Conservation (phyloP, 1,140 invertebrate species). For the Eupristina koningsbergeri region DNA sequence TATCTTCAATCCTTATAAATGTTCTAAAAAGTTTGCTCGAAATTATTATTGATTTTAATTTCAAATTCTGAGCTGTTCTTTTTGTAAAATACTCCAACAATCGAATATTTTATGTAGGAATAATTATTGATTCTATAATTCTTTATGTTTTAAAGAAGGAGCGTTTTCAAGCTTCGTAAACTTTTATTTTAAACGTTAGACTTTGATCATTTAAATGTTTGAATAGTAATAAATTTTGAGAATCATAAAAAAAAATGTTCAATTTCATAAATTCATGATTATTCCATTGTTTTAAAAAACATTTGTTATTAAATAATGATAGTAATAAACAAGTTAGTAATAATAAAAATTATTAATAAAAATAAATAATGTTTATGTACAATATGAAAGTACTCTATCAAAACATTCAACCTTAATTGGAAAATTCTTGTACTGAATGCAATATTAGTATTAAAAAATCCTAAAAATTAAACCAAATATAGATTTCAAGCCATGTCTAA, state of each 20-base stretch:
- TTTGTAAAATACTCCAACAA: background rate
- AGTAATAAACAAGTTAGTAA: too few relatives aligned
- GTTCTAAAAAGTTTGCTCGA: too few relatives aligned
- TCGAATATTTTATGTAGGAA: background rate
- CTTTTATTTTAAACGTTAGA: background rate
- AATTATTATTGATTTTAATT: too few relatives aligned
- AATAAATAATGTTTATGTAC: background rate
- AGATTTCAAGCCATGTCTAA: too few relatives aligned
- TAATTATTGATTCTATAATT: background rate
- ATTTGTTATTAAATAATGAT: background rate
- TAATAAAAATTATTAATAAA: too few relatives aligned
- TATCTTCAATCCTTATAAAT: too few relatives aligned
- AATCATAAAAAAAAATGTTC: conserved; percentile 4
- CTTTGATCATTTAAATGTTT: background rate
- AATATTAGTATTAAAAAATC: too few relatives aligned
- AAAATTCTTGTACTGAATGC: too few relatives aligned
- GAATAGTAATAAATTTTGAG: background rate
- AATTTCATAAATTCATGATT: background rate
- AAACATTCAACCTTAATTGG: background rate
- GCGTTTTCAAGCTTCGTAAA: background rate
- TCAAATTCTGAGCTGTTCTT: background rate
- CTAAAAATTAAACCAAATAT: too few relatives aligned
- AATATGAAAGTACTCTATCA: background rate
- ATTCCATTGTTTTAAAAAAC: background rate
- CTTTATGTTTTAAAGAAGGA: background rate